These are phyloP conservation scores for Itoplectis maculator DNA, from an alignment of 2,888 invertebrate genomes.

Conservation along the genomic window DNA sequence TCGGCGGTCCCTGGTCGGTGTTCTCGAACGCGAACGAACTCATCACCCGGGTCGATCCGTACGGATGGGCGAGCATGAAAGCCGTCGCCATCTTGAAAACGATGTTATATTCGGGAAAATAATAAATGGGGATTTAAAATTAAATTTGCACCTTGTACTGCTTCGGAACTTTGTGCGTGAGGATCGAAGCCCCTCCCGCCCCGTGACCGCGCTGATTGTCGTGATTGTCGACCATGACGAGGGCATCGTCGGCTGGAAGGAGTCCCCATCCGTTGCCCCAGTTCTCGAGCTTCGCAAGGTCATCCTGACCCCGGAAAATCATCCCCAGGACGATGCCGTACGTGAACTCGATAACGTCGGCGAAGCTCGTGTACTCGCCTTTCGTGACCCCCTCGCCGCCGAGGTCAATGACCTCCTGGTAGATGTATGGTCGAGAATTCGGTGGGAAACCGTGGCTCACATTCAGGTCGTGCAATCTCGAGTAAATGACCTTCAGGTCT, in stretches of 20 bases:
- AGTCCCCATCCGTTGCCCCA: conserved; percentile 81
- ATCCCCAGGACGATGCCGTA: conserved; percentile 83
- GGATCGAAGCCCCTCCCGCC: conserved; percentile 80
- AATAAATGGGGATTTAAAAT: background rate
- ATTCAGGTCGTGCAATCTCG: conserved; percentile 87
- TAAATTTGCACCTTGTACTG: conserved; percentile 81
- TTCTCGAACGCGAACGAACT: conserved; percentile 85
- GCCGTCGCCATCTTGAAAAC: conserved; percentile 84
- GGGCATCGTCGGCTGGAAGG: conserved; percentile 81
- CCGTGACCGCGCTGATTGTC: conserved; percentile 87
- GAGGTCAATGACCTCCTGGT: conserved; percentile 91
- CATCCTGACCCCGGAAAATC: conserved; percentile 79
- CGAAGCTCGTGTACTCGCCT: conserved; percentile 83
- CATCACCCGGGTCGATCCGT: conserved; percentile 86
- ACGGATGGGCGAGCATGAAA: conserved; percentile 87
- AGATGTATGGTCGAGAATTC: conserved; percentile 89
- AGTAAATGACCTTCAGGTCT: conserved; percentile 86
- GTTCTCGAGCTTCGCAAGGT: conserved; percentile 74
- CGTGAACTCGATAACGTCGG: conserved; percentile 91
- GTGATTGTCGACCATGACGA: conserved; percentile 88
- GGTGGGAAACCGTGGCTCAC: conserved; percentile 87
- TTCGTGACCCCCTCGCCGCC: conserved; percentile 84
- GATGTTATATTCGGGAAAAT: background rate
- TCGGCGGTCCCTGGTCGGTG: conserved; percentile 82
- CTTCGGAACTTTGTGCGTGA: conserved; percentile 82